These are phyloP conservation scores for Harpalus rufipes DNA, from an alignment of 2,888 invertebrate species.

Conservation along the genomic window DNA sequence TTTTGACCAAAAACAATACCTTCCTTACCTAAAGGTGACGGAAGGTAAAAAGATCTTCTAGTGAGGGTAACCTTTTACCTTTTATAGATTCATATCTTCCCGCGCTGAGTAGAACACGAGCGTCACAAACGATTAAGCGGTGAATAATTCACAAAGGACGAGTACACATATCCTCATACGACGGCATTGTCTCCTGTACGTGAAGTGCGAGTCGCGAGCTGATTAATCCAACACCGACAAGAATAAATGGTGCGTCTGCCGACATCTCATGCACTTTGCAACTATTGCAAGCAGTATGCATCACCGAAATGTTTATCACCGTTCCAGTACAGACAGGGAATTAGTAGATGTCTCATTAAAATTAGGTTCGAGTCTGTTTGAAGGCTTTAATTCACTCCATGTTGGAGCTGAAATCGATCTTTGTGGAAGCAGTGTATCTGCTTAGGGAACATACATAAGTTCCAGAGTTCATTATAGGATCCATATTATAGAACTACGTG, in stretches of 20 bases:
- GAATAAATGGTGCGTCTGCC: conserved; percentile 22
- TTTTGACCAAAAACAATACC: neutral
- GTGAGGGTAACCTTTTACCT: neutral
- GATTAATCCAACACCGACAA: conserved; percentile 18
- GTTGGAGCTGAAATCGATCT: neutral
- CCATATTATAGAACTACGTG: no score
- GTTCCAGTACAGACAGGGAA: neutral
- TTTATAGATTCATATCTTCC: neutral
- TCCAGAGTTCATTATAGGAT: no score
- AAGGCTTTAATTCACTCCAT: neutral
- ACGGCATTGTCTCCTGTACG: conserved; percentile 10
- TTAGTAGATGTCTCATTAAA: neutral
- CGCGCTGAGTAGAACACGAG: neutral
- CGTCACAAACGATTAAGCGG: neutral
- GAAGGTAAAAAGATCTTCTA: neutral
- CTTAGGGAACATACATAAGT: no score
- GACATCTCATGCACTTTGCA: conserved; percentile 4
- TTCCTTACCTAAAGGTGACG: no score
- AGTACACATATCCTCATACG: neutral
- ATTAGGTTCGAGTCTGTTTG: neutral
- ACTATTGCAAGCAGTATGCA: neutral
- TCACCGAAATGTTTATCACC: neutral
- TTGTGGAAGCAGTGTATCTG: no score
- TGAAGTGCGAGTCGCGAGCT: neutral
- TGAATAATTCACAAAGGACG: conserved; percentile 23